Percentiles rank a stretch among this genome's conserved stretches.
phyloP scores from a whole-genome alignment of 2,113 vertebrate genomes.

The Noctilio leporinus region DNA sequence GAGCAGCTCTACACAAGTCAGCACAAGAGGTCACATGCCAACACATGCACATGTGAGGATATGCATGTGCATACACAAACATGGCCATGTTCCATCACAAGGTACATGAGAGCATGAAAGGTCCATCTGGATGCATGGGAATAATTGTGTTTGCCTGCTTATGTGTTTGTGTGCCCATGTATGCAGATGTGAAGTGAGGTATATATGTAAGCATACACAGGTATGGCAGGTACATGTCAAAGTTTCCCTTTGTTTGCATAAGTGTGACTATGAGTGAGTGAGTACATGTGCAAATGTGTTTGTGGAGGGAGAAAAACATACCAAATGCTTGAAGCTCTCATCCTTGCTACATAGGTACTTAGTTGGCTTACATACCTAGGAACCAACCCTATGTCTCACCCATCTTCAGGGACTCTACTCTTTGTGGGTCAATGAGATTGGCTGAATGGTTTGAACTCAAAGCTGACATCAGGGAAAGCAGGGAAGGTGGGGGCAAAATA shows the following conservation, averaged over 20 bases:
- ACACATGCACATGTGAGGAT: neutral
- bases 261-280: neutral
- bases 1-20: neutral
- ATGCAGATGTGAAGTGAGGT: no score
- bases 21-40: neutral
- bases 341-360: neutral
- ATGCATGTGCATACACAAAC: rapidly evolving
- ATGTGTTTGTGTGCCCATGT: rapidly evolving
- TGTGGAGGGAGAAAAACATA: no score
- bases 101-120: rapidly evolving
- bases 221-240: rapidly evolving
- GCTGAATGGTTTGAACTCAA: neutral
- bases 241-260: neutral
- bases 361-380: neutral
- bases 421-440: neutral
- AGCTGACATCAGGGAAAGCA: neutral
- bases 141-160: neutral
- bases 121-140: neutral
- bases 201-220: neutral
- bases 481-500: neutral
- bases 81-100: neutral
- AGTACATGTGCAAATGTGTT: neutral
- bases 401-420: neutral
- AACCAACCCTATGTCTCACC: neutral
- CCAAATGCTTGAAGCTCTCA: no score